Percentiles rank a stretch among this genome's conserved stretches.
Conservation (phyloP, 2,113 vertebrate species). For the Oncorhynchus clarkii region DNA sequence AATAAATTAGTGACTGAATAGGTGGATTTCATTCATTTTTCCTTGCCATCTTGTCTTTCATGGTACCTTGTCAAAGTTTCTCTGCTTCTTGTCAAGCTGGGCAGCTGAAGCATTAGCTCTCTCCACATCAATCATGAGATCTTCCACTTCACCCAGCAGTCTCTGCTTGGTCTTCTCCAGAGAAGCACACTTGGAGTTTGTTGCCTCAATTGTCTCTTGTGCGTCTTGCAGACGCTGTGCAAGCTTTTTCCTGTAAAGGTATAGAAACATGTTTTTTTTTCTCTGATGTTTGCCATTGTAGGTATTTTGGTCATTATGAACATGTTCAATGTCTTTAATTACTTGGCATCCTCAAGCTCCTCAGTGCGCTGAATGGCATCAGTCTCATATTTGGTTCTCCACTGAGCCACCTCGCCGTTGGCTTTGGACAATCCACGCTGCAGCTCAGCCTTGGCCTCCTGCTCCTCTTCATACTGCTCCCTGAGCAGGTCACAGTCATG, state of each 20-base stretch:
- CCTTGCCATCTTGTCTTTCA: no score
- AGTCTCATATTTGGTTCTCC: conserved; percentile 73
- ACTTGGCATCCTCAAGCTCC: conserved; percentile 78
- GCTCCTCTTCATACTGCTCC: conserved; percentile 81
- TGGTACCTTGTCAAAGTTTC: conserved; percentile 73
- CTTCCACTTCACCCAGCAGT: no score
- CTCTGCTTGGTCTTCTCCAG: no score
- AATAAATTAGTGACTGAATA: no score
- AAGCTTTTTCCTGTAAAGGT: conserved; percentile 65
- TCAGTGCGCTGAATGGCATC: conserved; percentile 75
- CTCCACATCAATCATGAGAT: no score
- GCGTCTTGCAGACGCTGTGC: conserved; percentile 73
- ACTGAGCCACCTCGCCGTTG: conserved; percentile 75
- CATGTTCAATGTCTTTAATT: conserved; percentile 19
- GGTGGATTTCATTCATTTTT: no score
- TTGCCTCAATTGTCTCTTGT: conserved; percentile 68
- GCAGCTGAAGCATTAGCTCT: conserved; percentile 69
- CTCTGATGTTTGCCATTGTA: no score
- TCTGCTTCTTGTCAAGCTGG: conserved; percentile 71
- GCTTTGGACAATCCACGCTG: conserved; percentile 69
- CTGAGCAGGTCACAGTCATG: conserved; percentile 76
- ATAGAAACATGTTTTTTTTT: not conserved
- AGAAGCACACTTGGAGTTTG: conserved; percentile 47
- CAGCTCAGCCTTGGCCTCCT: conserved; percentile 76
- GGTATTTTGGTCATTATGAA: conserved; percentile 45